Evolutionary conservation across 2,888 invertebrate species (phyloP).

Genomic region (Netelia virgata): DNA sequence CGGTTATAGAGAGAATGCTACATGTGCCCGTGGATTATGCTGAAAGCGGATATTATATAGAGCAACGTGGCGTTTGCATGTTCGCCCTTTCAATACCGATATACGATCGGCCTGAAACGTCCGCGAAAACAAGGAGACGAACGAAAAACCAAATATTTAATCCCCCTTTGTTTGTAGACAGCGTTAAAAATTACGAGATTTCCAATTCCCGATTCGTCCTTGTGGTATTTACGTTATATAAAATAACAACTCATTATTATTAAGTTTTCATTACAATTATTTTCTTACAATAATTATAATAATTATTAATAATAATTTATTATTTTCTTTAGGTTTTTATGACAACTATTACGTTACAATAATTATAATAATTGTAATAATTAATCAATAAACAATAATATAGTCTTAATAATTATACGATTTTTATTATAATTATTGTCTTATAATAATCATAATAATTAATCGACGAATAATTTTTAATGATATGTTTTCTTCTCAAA

Average conservation of each 20-base stretch:
- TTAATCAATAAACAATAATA: neutral
- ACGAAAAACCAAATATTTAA: constrained; percentile 48
- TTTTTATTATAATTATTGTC: too few relatives aligned
- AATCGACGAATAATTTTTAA: neutral
- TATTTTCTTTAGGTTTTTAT: too few relatives aligned
- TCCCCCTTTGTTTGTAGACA: constrained; percentile 20
- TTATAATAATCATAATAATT: too few relatives aligned
- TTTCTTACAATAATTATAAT: neutral
- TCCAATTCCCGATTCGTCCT: constrained; percentile 42
- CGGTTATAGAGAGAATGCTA: constrained; percentile 13
- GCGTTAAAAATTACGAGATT: constrained; percentile 8
- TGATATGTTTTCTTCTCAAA: neutral
- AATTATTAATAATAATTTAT: too few relatives aligned
- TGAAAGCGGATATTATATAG: constrained; percentile 27
- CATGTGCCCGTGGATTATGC: constrained; percentile 18
- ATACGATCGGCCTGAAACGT: constrained; percentile 27
- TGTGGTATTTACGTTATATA: neutral
- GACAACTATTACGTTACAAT: too few relatives aligned
- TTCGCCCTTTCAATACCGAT: constrained; percentile 53
- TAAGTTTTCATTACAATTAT: neutral
- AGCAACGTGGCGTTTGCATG: constrained; percentile 33
- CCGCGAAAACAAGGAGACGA: constrained; percentile 30
- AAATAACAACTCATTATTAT: too few relatives aligned
- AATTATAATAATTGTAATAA: too few relatives aligned
- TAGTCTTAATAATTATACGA: too few relatives aligned